Conservation (phyloP, 2,888 invertebrate species). For the Diogma glabrata region DNA sequence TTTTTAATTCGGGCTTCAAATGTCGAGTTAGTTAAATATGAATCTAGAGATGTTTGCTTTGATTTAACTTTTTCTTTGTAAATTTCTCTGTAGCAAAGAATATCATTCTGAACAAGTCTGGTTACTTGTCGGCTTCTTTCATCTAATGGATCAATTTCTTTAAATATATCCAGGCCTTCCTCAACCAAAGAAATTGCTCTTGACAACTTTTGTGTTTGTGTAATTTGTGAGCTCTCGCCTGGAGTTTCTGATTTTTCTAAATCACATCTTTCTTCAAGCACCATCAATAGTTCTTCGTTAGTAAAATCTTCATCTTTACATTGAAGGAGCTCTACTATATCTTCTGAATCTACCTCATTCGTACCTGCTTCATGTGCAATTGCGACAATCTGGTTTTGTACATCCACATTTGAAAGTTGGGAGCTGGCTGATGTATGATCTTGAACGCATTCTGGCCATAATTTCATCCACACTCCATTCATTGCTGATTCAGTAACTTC, state of each 20-base stretch:
- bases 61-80: too few species aligned
- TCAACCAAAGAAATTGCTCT: slow-evolving; percentile 5
- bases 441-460: slow-evolving; percentile 2
- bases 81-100: too few species aligned
- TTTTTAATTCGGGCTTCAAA: too few species aligned
- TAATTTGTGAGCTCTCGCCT: not conserved
- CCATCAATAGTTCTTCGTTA: slow-evolving; percentile 1
- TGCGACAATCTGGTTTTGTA: not conserved
- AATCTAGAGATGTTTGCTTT: too few species aligned
- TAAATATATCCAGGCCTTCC: slow-evolving; percentile 9
- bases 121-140: slow-evolving; percentile 9
- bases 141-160: not conserved
- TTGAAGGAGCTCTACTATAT: not conserved
- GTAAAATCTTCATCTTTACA: not conserved
- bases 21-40: too few species aligned
- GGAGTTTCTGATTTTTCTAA: not conserved
- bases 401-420: not conserved
- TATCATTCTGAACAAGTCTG: slow-evolving; percentile 8
- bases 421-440: not conserved
- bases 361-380: too few species aligned
- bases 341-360: not conserved
- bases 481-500: not conserved
- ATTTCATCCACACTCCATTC: slow-evolving; percentile 6
- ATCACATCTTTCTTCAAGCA: not conserved
- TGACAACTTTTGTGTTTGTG: slow-evolving; percentile 2